These are phyloP conservation scores for Zaprionus vittiger DNA, from an alignment of 1,140 invertebrate genomes.

Conservation along the genomic window DNA sequence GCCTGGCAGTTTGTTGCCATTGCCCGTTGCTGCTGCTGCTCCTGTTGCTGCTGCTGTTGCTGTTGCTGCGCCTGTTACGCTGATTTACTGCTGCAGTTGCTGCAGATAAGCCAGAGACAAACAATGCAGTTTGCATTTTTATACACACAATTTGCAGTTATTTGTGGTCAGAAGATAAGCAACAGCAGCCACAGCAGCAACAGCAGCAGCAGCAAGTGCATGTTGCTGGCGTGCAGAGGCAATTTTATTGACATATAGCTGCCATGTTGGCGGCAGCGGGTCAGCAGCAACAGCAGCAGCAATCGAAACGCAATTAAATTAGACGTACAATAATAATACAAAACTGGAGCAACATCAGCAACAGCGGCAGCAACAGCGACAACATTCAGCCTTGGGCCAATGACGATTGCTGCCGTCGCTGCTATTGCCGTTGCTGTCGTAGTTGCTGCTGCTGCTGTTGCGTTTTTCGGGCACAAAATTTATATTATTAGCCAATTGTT, in stretches of 20 bases:
- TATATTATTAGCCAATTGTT: constrained; percentile 81
- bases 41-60: constrained; percentile 37
- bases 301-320: constrained; percentile 77
- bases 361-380: constrained; percentile 12
- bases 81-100: constrained; percentile 69
- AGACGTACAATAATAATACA: constrained; percentile 53
- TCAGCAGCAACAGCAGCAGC: constrained; percentile 61
- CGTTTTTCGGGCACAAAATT: constrained; percentile 68
- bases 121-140: constrained; percentile 74
- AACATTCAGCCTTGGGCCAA: constrained; percentile 54
- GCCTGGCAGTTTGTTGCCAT: constrained; percentile 77
- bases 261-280: constrained; percentile 51
- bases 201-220: constrained; percentile 52
- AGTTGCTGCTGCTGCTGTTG: constrained; percentile 39
- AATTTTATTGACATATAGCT: constrained; percentile 65
- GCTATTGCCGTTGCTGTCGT: constrained; percentile 4
- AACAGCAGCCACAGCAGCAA: constrained; percentile 31
- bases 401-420: constrained; percentile 41
- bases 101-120: constrained; percentile 70
- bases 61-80: constrained; percentile 54
- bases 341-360: constrained; percentile 49
- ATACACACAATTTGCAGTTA: constrained; percentile 78
- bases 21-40: constrained; percentile 41
- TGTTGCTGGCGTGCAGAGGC: constrained; percentile 42
- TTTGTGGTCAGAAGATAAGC: constrained; percentile 68